phyloP scores from a whole-genome alignment of 2,888 invertebrate genomes.

The Campoplex nolae region DNA sequence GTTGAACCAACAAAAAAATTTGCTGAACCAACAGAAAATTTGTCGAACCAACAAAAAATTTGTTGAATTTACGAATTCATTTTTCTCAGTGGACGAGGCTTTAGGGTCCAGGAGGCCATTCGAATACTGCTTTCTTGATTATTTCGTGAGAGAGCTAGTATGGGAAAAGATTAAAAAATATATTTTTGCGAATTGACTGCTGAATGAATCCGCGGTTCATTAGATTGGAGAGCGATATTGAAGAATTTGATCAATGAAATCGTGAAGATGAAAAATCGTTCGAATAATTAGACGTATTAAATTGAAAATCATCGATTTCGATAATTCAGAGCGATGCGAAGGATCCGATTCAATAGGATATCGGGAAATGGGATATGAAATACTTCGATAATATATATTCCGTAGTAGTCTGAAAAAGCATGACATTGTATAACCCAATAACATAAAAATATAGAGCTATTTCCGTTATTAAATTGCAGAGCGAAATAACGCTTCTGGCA shows the following conservation, averaged over 20 bases:
- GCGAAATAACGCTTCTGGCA: slow-evolving; percentile 32
- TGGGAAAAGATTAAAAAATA: too few species aligned
- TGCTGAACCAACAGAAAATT: too few species aligned
- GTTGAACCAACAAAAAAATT: too few species aligned
- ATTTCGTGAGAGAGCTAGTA: background rate
- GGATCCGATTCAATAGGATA: background rate
- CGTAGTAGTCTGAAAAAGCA: background rate
- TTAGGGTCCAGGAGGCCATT: background rate
- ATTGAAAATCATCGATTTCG: background rate
- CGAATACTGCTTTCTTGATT: background rate
- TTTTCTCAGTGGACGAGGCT: too few species aligned
- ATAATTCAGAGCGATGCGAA: too few species aligned
- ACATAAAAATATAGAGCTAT: background rate
- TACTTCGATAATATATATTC: background rate
- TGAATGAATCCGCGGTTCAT: too few species aligned
- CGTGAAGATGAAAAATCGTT: background rate
- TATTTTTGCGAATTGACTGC: too few species aligned
- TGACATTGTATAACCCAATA: background rate
- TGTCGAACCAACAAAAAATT: too few species aligned
- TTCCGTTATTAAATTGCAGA: slow-evolving; percentile 23
- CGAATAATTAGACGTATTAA: background rate
- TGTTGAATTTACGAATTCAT: too few species aligned
- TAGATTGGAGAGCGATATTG: background rate
- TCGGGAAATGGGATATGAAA: background rate
- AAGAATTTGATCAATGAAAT: background rate